A percentile compares a stretch with the other conserved stretches of the same genome.
Evolutionary conservation across 2,113 vertebrate species (phyloP).

Genomic region (Tachuris rubrigastra): DNA sequence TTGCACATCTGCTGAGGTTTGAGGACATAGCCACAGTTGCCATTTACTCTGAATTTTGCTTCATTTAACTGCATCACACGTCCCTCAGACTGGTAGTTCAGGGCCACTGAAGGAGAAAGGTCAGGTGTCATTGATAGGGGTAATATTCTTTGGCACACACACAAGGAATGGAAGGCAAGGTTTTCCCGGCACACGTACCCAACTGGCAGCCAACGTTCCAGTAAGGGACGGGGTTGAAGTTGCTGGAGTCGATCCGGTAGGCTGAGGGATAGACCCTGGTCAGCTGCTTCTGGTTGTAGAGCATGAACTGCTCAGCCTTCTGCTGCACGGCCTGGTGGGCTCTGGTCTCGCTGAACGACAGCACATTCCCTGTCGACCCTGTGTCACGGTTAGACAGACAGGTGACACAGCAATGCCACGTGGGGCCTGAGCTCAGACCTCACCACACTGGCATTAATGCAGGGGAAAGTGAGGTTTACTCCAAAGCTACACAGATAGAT

Average conservation of each 20-base stretch:
- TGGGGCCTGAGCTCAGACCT: not conserved
- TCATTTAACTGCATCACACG: constrained; percentile 97
- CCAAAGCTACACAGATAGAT: accelerated
- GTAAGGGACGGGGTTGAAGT: constrained; percentile 95
- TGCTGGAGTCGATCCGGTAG: constrained; percentile 96
- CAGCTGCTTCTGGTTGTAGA: constrained; percentile 94
- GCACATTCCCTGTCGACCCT: constrained; percentile 90
- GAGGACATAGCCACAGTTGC: constrained; percentile 92
- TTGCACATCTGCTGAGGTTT: constrained; percentile 96
- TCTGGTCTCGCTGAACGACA: constrained; percentile 93
- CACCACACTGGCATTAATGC: not conserved
- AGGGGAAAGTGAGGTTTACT: not conserved
- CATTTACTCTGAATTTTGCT: constrained; percentile 94
- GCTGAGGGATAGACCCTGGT: constrained; percentile 96
- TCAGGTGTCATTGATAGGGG: not conserved
- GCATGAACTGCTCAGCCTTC: constrained; percentile 88
- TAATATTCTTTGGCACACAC: not conserved
- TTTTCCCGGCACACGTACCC: constrained; percentile 71
- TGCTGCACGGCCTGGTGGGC: constrained; percentile 94
- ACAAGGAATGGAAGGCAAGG: not conserved
- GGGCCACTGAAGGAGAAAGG: constrained; percentile 80
- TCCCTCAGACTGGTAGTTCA: constrained; percentile 97
- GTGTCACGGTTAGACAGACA: not conserved
- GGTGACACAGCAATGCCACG: not conserved
- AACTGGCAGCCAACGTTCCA: constrained; percentile 96